Base-by-base conservation (phyloP, 2,888 invertebrate genomes). In the Spodoptera exigua region DNA sequence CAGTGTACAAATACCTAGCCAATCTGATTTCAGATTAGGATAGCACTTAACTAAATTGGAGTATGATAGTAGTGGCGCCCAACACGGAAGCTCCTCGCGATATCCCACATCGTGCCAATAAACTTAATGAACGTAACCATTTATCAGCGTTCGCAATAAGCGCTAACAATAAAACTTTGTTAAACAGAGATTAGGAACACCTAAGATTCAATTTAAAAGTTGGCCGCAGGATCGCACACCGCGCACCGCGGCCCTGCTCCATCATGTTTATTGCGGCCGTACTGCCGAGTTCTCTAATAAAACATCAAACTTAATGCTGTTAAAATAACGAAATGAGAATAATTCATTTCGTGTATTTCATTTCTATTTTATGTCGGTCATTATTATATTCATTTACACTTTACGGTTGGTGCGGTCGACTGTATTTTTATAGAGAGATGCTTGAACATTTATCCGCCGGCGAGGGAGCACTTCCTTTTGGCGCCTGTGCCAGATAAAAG, bases 41-140 rank as follows among this genome's bases (percentile, higher is more conserved):
- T 40, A 63, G 70, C 70, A 77, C 77, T 74, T 61, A 66, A 51
- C 56, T 21, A 61, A 74, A 77, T 76, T 76, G 65, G 49, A 54
- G 41, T 57, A 63, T 53, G 68, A 69, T 58, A 61, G 51, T 58
- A 73, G 62, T 63, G 74, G 70, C 65, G 62, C 66, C 65, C 14
- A 49, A 51, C 74, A 63, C 70, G 70, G 63, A 63, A 76, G 58
- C 41, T 61, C 58, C 43, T 39, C 52, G 62, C 56, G 59, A 64
- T 69, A 68, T 54, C 51, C 47, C 39, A 54, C 39, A 61, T 46
- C 48, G 58, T 49, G 44, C 61, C 58, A 59, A 60, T 75, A 53
- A 66, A 60, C 35, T 48, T 60, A 64, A 71, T 67, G 56, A 60
- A 65, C 48, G 16, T 5, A 57, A 62, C 58, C 35, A 61, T 77